These are phyloP conservation scores for Aeoliscus strigatus DNA, from an alignment of 2,797 vertebrate species.

Conservation along the genomic window DNA sequence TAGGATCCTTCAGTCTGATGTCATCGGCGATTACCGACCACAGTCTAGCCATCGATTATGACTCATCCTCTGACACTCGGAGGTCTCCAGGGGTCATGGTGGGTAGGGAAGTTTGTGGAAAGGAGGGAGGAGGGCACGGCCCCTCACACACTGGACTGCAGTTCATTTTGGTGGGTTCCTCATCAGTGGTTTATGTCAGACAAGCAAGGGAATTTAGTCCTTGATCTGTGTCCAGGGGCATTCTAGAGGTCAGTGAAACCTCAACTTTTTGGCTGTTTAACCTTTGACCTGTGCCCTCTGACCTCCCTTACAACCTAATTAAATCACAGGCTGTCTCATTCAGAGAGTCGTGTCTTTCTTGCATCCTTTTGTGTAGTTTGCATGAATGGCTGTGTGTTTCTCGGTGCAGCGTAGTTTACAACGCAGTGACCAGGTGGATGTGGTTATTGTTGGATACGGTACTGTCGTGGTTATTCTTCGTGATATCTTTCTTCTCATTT, in stretches of 20 bases:
- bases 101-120: constrained; percentile 42
- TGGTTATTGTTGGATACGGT: constrained; percentile 47
- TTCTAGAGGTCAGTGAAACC: constrained; percentile 40
- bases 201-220: constrained; percentile 39
- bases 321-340: constrained; percentile 47
- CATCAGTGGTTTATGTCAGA: constrained; percentile 45
- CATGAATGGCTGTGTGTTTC: constrained; percentile 74
- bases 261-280: constrained; percentile 48
- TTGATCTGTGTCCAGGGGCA: constrained; percentile 34
- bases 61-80: constrained; percentile 48
- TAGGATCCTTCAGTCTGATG: constrained; percentile 71
- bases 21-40: constrained; percentile 60
- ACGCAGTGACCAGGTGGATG: constrained; percentile 48
- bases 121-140: constrained; percentile 52
- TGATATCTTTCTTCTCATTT: constrained; percentile 55
- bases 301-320: constrained; percentile 52
- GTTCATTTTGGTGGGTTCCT: constrained; percentile 47
- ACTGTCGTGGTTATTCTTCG: constrained; percentile 48
- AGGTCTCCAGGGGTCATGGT: constrained; percentile 50
- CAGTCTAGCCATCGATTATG: constrained; percentile 55
- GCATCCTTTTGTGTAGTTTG: constrained; percentile 71
- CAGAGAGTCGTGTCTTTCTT: constrained; percentile 45
- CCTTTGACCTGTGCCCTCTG: constrained; percentile 52
- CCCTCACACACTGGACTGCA: constrained; percentile 38
- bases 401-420: constrained; percentile 57